Evolutionary conservation across 2,113 vertebrate species (phyloP).

Genomic region (Elgaria multicarinata): DNA sequence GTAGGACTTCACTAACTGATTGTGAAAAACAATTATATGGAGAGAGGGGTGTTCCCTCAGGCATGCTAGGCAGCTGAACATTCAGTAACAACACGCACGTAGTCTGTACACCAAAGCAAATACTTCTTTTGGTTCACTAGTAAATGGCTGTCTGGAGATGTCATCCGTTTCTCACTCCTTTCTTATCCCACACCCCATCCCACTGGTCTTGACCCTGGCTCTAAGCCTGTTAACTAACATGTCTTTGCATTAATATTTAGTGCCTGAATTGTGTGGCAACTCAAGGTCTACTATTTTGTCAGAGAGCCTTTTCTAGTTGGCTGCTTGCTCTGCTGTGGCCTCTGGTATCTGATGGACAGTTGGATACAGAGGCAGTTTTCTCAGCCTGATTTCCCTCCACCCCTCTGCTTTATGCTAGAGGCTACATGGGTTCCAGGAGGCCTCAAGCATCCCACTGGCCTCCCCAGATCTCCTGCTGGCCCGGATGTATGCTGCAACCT

Average conservation of each 20-base stretch:
- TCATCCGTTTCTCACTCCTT: too few relatives aligned
- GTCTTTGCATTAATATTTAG: neutral
- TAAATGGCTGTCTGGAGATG: neutral
- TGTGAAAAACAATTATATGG: neutral
- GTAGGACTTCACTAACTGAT: neutral
- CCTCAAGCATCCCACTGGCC: neutral
- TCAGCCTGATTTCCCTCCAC: neutral
- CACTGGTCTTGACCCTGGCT: neutral
- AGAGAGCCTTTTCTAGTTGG: neutral
- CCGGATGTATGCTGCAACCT: slow-evolving; percentile 51
- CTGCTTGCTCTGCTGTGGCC: neutral
- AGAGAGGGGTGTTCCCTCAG: neutral
- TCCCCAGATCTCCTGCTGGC: slow-evolving; percentile 37
- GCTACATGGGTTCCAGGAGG: slow-evolving; percentile 18
- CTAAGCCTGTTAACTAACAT: neutral
- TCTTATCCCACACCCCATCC: neutral
- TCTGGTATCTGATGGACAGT: neutral
- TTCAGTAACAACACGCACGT: too few relatives aligned
- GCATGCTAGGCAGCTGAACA: neutral
- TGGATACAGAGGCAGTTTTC: neutral
- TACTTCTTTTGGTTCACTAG: neutral
- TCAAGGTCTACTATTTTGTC: neutral
- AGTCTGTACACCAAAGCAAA: neutral
- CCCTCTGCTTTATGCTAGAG: neutral
- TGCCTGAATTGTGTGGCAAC: neutral